Base-by-base conservation (phyloP, 2,888 invertebrate genomes). In the Megastigmus dorsalis region DNA sequence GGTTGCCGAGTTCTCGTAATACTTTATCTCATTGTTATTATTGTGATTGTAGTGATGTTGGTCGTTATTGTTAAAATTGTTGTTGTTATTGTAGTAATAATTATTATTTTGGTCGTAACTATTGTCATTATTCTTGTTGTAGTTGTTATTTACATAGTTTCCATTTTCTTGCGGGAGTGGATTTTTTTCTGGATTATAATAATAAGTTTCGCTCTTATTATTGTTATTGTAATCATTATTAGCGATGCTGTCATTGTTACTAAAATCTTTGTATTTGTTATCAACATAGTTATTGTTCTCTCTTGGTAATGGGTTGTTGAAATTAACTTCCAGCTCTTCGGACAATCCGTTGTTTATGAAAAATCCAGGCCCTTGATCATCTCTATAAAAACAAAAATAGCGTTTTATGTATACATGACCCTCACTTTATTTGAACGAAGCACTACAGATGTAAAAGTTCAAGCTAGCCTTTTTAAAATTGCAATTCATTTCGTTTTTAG, bases 331-430 rank as follows among this genome's bases (percentile, higher is more conserved):
- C 9, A 26, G 10, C 20, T 48, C 63, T 0, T 55, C 60, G 3
- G 67, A 65, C 20, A 76, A 33, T 41, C 76, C 76, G 33, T 70
- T 63, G 20, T 76, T 76, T 5, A 76, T 62, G 3, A 70, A 66
- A 3, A 38, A 45, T n/a, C 73, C 69, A 30, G 73, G 33, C 7
- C n/a, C 38, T 1, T 76, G 54, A 20, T 65, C 28, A 9, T 36
- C 55, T 38, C 76, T 76, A 36, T 5, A 50, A 65, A 48, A 57
- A 13, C 10, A 23, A 20, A 52, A 15, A 36, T n/a, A n/a, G n/a
- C n/a, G n/a, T n/a, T n/a, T n/a, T n/a, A n/a, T n/a, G n/a, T n/a
- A n/a, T n/a, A n/a, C n/a, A n/a, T n/a, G n/a, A n/a, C n/a, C n/a
- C n/a, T n/a, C n/a, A n/a, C n/a, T n/a, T n/a, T n/a, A n/a, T n/a